A percentile compares a stretch with the other conserved stretches of the same genome.
phyloP scores from a whole-genome alignment of 2,888 invertebrate genomes.

The Julus scanicus region DNA sequence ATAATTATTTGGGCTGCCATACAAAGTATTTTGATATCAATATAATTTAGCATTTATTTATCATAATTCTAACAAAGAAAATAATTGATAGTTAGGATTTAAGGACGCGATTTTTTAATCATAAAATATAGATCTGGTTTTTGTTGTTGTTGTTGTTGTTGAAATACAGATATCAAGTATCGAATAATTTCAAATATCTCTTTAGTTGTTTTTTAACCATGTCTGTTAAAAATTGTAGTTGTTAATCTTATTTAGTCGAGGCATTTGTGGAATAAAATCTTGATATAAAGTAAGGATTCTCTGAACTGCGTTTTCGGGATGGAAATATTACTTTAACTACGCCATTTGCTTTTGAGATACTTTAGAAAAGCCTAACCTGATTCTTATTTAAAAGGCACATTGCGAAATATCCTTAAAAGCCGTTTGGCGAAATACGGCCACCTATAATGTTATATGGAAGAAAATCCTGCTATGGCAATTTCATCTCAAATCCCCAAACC shows the following conservation, averaged over 20 bases:
- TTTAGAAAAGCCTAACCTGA: not conserved
- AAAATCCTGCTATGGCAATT: slow-evolving; percentile 23
- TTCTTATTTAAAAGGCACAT: slow-evolving; percentile 34
- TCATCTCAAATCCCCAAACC: slow-evolving; percentile 38
- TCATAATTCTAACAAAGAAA: no score
- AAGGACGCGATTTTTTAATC: no score
- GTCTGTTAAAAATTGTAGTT: not conserved
- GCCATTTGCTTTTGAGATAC: not conserved
- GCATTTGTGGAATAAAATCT: slow-evolving; percentile 2
- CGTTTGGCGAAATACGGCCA: slow-evolving; percentile 8
- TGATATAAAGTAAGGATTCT: not conserved
- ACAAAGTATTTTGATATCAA: no score
- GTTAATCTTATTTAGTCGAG: not conserved
- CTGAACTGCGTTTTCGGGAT: not conserved
- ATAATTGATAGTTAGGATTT: no score
- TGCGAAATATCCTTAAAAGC: slow-evolving; percentile 16
- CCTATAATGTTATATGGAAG: slow-evolving; percentile 5
- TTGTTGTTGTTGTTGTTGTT: no score
- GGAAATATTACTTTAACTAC: not conserved
- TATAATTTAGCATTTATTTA: no score
- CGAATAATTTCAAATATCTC: not conserved
- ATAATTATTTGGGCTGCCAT: no score
- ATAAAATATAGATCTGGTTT: no score
- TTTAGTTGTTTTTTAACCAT: not conserved
- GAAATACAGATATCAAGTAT: no score